Conservation (phyloP, 2,113 vertebrate species). For the Acrocephalus kingi region DNA sequence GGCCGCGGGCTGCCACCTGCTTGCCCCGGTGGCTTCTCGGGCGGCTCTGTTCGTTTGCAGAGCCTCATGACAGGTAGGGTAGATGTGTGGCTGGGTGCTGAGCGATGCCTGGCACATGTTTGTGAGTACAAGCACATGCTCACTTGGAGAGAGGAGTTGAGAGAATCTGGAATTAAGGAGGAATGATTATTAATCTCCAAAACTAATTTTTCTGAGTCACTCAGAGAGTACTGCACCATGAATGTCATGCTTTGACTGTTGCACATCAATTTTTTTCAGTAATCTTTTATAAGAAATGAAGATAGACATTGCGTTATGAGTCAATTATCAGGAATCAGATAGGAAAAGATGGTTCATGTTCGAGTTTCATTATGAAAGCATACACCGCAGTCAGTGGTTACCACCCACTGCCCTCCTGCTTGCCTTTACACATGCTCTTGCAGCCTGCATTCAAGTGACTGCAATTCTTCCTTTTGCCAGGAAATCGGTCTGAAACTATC, state of each 20-base stretch:
- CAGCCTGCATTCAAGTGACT: neutral
- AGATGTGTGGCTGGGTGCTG: fast-evolving
- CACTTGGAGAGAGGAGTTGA: neutral
- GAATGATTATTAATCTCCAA: neutral
- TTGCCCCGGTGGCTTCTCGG: neutral
- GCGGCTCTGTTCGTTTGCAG: neutral
- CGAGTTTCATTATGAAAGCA: fast-evolving
- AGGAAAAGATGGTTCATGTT: neutral
- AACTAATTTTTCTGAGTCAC: neutral
- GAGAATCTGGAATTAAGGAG: neutral
- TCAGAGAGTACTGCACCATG: fast-evolving
- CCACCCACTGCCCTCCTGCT: neutral
- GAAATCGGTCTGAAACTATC: neutral
- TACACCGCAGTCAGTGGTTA: neutral
- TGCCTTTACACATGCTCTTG: neutral
- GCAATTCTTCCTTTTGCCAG: neutral
- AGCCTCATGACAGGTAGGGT: neutral
- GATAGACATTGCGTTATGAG: fast-evolving
- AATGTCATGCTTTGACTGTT: neutral
- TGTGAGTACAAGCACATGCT: neutral
- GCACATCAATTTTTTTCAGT: neutral
- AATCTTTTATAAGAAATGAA: neutral
- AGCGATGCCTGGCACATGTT: neutral
- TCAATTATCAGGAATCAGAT: neutral
- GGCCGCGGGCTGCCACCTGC: neutral